Conservation (phyloP, 2,888 invertebrate species). For the Tromatobia lineatoria region DNA sequence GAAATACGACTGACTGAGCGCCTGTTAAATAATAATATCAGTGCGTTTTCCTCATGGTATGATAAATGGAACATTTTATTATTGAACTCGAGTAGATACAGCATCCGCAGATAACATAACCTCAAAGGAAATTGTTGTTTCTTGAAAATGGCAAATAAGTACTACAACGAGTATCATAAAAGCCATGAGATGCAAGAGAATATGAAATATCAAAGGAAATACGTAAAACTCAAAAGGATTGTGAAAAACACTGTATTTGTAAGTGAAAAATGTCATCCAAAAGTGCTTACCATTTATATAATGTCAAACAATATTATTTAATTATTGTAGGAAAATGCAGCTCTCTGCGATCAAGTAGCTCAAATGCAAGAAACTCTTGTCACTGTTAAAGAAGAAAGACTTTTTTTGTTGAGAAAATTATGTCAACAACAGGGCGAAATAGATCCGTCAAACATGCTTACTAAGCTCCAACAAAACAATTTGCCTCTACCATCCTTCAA, state of each 20-base stretch:
- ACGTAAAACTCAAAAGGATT: conserved; percentile 88
- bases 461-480: conserved; percentile 78
- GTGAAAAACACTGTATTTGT: conserved; percentile 90
- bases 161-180: conserved; percentile 80
- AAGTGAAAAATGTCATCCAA: conserved; percentile 82
- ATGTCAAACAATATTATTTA: not conserved
- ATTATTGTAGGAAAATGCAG: conserved; percentile 91
- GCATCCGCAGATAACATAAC: conserved; percentile 45
- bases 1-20: not conserved
- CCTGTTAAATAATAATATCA: not conserved
- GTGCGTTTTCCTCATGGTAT: not conserved
- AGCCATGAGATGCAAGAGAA: conserved; percentile 84
- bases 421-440: conserved; percentile 87
- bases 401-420: conserved; percentile 92
- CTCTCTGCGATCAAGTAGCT: conserved; percentile 95
- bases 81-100: not conserved
- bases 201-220: conserved; percentile 88
- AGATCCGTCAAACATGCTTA: conserved; percentile 75
- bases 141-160: conserved; percentile 78
- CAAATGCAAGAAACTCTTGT: conserved; percentile 93
- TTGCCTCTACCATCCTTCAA: conserved; percentile 73
- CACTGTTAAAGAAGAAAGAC: conserved; percentile 93
- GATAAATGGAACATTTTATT: conserved; percentile 1
- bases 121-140: conserved; percentile 40
- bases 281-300: not conserved